Base-by-base conservation (phyloP, 2,888 invertebrate genomes). In the Euplexia lucipara region DNA sequence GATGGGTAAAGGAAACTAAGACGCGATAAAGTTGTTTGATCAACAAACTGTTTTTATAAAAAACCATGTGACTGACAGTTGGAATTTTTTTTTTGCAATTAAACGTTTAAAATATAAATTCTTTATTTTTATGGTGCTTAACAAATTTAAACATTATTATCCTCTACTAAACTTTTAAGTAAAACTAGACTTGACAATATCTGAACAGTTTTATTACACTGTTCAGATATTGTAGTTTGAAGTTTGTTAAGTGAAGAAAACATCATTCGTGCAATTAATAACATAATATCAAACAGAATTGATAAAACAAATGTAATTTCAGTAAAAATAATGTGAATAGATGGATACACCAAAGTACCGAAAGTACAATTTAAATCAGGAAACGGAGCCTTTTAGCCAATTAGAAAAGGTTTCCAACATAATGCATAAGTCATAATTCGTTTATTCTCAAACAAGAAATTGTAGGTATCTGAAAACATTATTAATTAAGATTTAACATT, bases 271-370 rank as follows among this genome's bases (percentile, higher is more conserved):
- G 30, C 45, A 30, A 37, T 48, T 54, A n/a, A 44, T 44, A 44
- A n/a, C n/a, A 56, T 22, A 68, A 52, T 22, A 47, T 37, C 12
- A 12, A 57, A 3, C 22, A 26, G 34, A 16, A 48, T 22, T 54
- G 20, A 45, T 39, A n/a, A n/a, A 41, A 44, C 14, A 16, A 10
- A 5, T 16, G 16, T 32, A 18, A 35, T 42, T 26, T 30, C 20
- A 32, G 37, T 37, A 54, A 49, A 3, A 9, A 34, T 45, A 34
- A 61, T 52, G 37, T 20, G 39, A 62, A 48, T 8, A 20, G 37
- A 37, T 39, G 20, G 14, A 32, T 39, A 30, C 37, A 45, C 2
- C 7, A 35, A 26, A 32, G n/a, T 42, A 39, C 57, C 10, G 53
- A 48, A 41, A 59, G 20, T 47, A 9, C 48, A 9, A 34, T 45